Evolutionary conservation across 2,888 invertebrate species (phyloP).

Genomic region (Caenorhabditis virilis): DNA sequence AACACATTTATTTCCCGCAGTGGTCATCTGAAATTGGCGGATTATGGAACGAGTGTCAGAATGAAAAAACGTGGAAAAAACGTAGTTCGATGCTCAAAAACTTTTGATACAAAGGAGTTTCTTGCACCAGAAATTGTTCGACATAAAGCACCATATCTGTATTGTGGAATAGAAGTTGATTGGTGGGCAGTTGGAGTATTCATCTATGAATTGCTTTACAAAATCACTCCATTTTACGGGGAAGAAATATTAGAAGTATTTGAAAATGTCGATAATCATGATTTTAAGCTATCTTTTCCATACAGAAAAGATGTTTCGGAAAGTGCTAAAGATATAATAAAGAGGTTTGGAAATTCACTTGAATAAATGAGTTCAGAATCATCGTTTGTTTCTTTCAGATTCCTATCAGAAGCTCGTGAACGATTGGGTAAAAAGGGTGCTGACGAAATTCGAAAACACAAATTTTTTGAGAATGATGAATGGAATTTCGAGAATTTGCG

Average conservation of each 20-base stretch:
- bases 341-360: too few relatives aligned
- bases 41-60: constrained; percentile 99
- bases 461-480: constrained; percentile 92
- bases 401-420: constrained; percentile 79
- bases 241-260: constrained; percentile 97
- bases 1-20: constrained; percentile 61
- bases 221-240: constrained; percentile 96
- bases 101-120: constrained; percentile 98
- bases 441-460: constrained; percentile 90
- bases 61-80: constrained; percentile 80
- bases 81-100: constrained; percentile 72
- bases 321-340: constrained; percentile 70
- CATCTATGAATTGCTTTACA: constrained; percentile 94
- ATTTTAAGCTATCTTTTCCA: constrained; percentile 91
- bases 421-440: constrained; percentile 85
- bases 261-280: constrained; percentile 98
- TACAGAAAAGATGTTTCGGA: constrained; percentile 87
- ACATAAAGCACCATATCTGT: constrained; percentile 91
- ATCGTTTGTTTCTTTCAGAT: too few relatives aligned
- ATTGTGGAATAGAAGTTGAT: constrained; percentile 88
- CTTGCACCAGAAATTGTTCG: constrained; percentile 97
- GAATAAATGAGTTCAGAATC: too few relatives aligned
- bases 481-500: constrained; percentile 96
- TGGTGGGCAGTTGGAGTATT: constrained; percentile 91
- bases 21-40: constrained; percentile 96